These are phyloP conservation scores for Synergus gifuensis DNA, from an alignment of 2,888 invertebrate species.

Conservation along the genomic window DNA sequence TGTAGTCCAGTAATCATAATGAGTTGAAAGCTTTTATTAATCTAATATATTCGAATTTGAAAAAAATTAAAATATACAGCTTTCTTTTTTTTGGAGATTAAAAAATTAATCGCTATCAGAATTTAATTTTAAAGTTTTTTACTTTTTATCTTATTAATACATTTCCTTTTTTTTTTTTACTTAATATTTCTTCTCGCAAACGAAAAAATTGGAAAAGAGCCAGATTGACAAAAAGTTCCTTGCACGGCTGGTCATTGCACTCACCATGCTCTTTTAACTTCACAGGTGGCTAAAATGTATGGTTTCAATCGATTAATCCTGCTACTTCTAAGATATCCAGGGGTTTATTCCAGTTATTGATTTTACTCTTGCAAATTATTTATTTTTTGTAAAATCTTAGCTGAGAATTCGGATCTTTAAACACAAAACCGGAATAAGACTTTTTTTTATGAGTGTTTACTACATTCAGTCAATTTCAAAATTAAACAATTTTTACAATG, in stretches of 20 bases:
- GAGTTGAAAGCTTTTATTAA: background rate
- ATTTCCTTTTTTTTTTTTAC: background rate
- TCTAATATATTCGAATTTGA: background rate
- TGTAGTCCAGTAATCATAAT: background rate
- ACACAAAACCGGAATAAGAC: too few relatives aligned
- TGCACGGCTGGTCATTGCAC: slow-evolving; percentile 17
- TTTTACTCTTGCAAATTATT: background rate
- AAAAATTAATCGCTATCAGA: too few relatives aligned
- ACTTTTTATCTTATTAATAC: too few relatives aligned
- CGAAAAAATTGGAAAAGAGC: background rate
- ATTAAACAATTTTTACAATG: too few relatives aligned
- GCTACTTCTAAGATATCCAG: background rate
- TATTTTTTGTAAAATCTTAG: too few relatives aligned
- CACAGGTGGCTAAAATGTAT: slow-evolving; percentile 23
- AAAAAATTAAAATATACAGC: background rate
- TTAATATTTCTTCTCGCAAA: background rate
- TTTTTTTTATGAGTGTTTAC: too few relatives aligned
- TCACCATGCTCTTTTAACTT: background rate
- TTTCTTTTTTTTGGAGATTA: background rate
- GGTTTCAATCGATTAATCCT: slow-evolving; percentile 35
- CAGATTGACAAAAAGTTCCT: background rate
- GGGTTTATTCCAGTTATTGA: background rate
- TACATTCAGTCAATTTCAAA: too few relatives aligned
- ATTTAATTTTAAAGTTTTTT: background rate
- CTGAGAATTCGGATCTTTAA: too few relatives aligned